phyloP scores from a whole-genome alignment of 2,113 vertebrate species.

The Rhipidura dahli region DNA sequence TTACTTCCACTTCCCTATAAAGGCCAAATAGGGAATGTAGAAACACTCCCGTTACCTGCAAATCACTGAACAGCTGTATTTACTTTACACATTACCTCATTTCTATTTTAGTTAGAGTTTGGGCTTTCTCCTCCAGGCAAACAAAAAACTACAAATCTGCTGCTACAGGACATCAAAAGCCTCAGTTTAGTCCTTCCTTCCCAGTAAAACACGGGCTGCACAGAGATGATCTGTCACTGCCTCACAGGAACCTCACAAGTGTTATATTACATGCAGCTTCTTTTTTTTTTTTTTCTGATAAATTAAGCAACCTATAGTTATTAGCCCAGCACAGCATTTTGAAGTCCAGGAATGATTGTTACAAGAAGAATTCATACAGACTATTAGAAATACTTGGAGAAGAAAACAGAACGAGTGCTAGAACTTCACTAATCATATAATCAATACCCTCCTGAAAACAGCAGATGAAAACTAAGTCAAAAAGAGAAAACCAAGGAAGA shows the following conservation, averaged over 20 bases:
- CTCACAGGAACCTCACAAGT: background rate
- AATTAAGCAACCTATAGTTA: background rate
- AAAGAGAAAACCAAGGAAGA: background rate
- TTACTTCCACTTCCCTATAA: slow-evolving; percentile 51
- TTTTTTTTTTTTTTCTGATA: background rate
- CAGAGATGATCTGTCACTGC: background rate
- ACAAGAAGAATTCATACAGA: background rate
- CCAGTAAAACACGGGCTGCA: background rate
- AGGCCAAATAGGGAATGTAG: background rate
- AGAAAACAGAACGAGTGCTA: background rate
- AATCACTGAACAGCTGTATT: slow-evolving; percentile 29
- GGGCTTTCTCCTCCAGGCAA: background rate
- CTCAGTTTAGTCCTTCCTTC: background rate
- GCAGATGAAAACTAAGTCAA: background rate
- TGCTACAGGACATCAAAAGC: slow-evolving; percentile 3
- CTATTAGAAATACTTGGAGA: background rate
- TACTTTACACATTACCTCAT: slow-evolving; percentile 65
- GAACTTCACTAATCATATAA: background rate
- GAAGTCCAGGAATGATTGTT: background rate
- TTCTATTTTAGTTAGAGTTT: slow-evolving; percentile 51
- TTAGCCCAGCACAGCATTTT: background rate
- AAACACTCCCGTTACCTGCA: slow-evolving; percentile 56
- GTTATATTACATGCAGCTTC: background rate
- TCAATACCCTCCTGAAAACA: background rate
- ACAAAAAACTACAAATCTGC: slow-evolving; percentile 32